Conservation (phyloP, 2,113 vertebrate genomes). For the Gobius niger region DNA sequence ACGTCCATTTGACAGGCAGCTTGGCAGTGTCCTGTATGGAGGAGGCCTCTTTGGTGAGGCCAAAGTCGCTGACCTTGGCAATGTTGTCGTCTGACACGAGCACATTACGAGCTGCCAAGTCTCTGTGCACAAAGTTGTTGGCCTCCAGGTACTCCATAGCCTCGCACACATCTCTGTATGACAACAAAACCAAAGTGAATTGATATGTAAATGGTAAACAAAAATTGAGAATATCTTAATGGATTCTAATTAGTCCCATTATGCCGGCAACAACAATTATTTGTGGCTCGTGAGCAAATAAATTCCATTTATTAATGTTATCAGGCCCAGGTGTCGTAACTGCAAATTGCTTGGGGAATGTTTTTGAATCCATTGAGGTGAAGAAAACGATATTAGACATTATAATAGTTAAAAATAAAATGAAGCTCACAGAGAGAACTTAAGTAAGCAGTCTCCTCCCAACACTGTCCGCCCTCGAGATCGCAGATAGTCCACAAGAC, state of each 20-base stretch:
- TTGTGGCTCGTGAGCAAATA: no score
- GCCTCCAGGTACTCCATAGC: slow-evolving; percentile 97
- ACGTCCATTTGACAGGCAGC: slow-evolving; percentile 96
- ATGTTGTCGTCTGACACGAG: slow-evolving; percentile 96
- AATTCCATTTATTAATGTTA: no score
- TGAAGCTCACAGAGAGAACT: slow-evolving; percentile 90
- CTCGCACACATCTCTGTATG: slow-evolving; percentile 89
- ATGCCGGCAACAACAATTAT: neutral
- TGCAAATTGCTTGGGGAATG: neutral
- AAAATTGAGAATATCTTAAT: neutral
- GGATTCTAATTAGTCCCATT: neutral
- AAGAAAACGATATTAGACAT: neutral
- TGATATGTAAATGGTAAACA: neutral
- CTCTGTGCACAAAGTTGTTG: slow-evolving; percentile 96
- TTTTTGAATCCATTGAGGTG: no score
- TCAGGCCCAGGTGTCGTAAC: no score
- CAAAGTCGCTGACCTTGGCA: slow-evolving; percentile 97
- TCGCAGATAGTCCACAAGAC: slow-evolving; percentile 94
- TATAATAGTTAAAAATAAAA: slow-evolving; percentile 2
- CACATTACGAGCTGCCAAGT: slow-evolving; percentile 96
- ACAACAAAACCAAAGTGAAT: neutral
- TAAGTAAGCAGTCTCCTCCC: slow-evolving; percentile 89
- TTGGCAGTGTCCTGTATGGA: slow-evolving; percentile 95
- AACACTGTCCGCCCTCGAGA: slow-evolving; percentile 92
- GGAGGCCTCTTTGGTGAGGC: slow-evolving; percentile 96